phyloP scores from a whole-genome alignment of 2,113 vertebrate species.

The Macrotis lagotis region DNA sequence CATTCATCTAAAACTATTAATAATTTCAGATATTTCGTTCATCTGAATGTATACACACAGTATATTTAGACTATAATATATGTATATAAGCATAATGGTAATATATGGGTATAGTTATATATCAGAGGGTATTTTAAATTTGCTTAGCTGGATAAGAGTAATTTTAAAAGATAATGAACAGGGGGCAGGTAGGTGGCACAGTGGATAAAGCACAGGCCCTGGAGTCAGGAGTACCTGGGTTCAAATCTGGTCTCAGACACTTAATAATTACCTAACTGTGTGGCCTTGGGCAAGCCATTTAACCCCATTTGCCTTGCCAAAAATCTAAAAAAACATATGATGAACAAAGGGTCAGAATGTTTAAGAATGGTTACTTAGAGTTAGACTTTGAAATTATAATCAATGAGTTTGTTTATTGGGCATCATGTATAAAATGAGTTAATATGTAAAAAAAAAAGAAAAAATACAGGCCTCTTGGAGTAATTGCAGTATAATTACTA shows the following conservation, averaged over 20 bases:
- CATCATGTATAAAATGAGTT: neutral
- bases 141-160: neutral
- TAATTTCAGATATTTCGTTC: neutral
- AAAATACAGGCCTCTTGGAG: neutral
- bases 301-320: too few species aligned
- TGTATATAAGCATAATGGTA: neutral
- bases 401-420: neutral
- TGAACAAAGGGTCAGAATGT: neutral
- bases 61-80: neutral
- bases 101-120: neutral
- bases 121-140: neutral
- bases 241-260: too few species aligned
- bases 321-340: too few species aligned
- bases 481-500: neutral
- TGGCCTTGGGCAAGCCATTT: too few species aligned
- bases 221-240: too few species aligned
- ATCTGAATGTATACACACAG: neutral
- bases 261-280: too few species aligned
- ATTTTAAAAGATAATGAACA: neutral
- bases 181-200: too few species aligned
- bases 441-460: neutral
- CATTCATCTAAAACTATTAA: neutral
- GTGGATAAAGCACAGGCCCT: too few species aligned
- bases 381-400: neutral
- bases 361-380: neutral